Evolutionary conservation across 2,113 vertebrate species (phyloP).

Genomic region (Tamias sibiricus): DNA sequence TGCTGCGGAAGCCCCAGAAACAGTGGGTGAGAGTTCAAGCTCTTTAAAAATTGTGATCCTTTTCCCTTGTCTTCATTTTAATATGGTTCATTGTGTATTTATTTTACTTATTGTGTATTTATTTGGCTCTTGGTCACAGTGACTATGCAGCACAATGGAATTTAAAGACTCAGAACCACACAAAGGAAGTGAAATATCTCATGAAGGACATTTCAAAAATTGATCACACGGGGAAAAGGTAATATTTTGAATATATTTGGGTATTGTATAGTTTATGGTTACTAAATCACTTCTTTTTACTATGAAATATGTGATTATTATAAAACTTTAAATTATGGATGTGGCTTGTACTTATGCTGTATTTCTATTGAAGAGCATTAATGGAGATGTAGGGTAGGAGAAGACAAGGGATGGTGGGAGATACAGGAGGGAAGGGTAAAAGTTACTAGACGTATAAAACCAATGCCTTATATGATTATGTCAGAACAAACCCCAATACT

Average conservation of each 20-base stretch:
- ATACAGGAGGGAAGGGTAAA: neutral
- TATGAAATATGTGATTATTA: neutral
- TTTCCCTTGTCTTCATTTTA: neutral
- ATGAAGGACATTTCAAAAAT: neutral
- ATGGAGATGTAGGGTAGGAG: neutral
- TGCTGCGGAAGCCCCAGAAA: neutral
- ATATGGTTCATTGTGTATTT: neutral
- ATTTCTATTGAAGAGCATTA: neutral
- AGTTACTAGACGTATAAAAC: neutral
- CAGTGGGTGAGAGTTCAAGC: neutral
- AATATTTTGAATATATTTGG: neutral
- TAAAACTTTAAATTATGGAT: neutral
- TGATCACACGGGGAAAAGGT: neutral
- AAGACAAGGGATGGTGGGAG: neutral
- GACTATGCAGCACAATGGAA: neutral
- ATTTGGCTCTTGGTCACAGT: neutral
- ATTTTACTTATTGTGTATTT: neutral
- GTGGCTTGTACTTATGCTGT: neutral
- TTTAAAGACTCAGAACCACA: neutral
- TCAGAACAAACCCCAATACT: too few species aligned
- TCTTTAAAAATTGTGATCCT: neutral
- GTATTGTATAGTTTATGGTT: neutral
- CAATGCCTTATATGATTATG: too few species aligned
- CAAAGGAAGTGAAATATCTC: neutral
- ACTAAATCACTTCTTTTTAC: neutral